Base-by-base conservation (phyloP, 2,797 vertebrate species). In the Falco novaeseelandiae region DNA sequence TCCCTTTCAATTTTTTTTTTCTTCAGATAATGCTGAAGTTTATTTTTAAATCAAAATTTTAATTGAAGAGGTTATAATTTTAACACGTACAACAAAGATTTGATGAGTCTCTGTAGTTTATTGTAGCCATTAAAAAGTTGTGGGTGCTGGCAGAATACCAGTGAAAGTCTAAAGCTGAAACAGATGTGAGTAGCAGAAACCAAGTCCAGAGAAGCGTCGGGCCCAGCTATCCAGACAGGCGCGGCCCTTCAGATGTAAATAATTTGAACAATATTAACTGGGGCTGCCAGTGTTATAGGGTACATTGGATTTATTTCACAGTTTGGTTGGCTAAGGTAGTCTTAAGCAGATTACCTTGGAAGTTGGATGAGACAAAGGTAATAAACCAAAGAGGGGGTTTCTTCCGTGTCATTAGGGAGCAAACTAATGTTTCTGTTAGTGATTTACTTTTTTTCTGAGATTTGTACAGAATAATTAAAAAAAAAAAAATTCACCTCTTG, bases 91-190 rank as follows among this genome's bases (percentile, higher is more conserved):
- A 98, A 97, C 97, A 98, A 98, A 98, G 97, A 98, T 98, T 98
- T 98, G 98, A 98, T 98, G 98, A 98, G 96, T 97, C 97, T 98
- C 97, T 98, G 98, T 98, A 98, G 98, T 98, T 98, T 98, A 98
- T 98, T 98, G 97, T 97, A 97, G 98, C 95, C 97, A 98, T 98
- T 98, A 98, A 98, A 98, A 97, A 97, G 98, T 97, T 97, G 91
- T 98, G 97, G 97, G 98, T 98, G 96, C 97, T 98, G 98, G 98
- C 98, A 98, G 98, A 98, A 96, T 97, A 98, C 97, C 97, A 98
- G 97, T 98, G 98, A 98, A 98, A 98, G 95, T 97, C 96, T 98
- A 98, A 98, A 98, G 95, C 97, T 97, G 96, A 98, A 98, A 98
- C 98, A 98, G 98, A 98, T 98, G 98, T 98, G 97, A 98, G 96